Conservation (phyloP, 2,888 invertebrate genomes). For the Spilosoma lubricipeda region DNA sequence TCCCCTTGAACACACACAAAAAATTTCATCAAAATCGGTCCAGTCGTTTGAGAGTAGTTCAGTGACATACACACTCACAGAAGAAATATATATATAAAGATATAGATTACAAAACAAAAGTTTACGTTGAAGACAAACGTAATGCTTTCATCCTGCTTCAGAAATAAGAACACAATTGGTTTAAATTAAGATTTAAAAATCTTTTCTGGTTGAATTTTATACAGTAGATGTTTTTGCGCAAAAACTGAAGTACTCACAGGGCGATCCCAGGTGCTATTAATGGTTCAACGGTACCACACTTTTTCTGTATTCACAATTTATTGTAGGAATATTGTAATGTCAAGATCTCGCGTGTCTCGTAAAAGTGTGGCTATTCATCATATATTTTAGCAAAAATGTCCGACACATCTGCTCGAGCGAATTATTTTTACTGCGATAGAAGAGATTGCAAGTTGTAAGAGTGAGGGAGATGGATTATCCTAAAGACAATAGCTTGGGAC, state of each 20-base stretch:
- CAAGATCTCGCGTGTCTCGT: conserved; percentile 25
- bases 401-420: conserved; percentile 43
- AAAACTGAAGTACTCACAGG: not conserved
- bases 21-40: no score
- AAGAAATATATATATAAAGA: no score
- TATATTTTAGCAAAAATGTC: conserved; percentile 43
- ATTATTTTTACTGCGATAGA: conserved; percentile 41
- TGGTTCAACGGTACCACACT: conserved; percentile 7
- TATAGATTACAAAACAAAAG: not conserved
- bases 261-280: conserved; percentile 14
- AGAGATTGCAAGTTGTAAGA: conserved; percentile 26
- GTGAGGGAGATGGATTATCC: conserved; percentile 39
- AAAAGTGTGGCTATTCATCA: conserved; percentile 34
- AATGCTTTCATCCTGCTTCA: not conserved
- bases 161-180: not conserved
- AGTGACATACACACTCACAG: no score
- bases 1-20: no score
- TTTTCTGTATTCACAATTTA: conserved; percentile 25
- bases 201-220: not conserved
- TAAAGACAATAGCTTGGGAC: conserved; percentile 9
- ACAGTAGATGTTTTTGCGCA: not conserved
- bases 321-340: conserved; percentile 35
- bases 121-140: not conserved
- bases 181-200: not conserved
- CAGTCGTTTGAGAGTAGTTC: no score